Conservation (phyloP, 2,888 invertebrate genomes). For the Drosophila incognita region DNA sequence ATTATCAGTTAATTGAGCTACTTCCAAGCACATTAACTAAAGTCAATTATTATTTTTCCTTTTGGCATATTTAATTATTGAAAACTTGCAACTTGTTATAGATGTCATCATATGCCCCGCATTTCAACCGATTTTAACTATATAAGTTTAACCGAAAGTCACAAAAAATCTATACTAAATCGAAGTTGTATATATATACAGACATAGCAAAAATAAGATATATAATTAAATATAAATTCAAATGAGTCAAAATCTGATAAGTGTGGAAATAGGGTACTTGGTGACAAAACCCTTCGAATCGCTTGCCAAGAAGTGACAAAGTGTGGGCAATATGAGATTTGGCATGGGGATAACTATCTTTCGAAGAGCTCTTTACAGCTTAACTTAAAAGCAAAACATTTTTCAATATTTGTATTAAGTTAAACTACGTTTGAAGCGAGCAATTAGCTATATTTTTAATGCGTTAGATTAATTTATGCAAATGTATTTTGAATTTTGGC, state of each 20-base stretch:
- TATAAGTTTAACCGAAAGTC: not conserved
- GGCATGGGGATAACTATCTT: no score
- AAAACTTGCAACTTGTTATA: not conserved
- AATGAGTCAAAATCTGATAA: not conserved
- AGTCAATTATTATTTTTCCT: not conserved
- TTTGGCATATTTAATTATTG: not conserved
- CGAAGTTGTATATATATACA: not conserved
- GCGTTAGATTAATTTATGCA: not conserved
- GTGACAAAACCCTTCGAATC: no score
- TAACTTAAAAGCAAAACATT: not conserved
- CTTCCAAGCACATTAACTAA: slow-evolving; percentile 5
- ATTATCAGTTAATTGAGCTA: slow-evolving; percentile 41
- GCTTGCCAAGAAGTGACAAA: no score
- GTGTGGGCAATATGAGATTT: no score
- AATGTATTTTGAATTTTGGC: not conserved
- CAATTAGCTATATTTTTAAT: not conserved
- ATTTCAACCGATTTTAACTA: not conserved
- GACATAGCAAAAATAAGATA: not conserved
- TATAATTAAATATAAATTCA: not conserved
- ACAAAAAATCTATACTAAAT: not conserved
- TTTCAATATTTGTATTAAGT: not conserved
- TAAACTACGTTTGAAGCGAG: not conserved
- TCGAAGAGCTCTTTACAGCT: not conserved
- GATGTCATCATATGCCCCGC: not conserved
- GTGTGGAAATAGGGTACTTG: not conserved